Evolutionary conservation across 1,140 invertebrate genomes (phyloP).

Genomic region (Nixonia krombeini): DNA sequence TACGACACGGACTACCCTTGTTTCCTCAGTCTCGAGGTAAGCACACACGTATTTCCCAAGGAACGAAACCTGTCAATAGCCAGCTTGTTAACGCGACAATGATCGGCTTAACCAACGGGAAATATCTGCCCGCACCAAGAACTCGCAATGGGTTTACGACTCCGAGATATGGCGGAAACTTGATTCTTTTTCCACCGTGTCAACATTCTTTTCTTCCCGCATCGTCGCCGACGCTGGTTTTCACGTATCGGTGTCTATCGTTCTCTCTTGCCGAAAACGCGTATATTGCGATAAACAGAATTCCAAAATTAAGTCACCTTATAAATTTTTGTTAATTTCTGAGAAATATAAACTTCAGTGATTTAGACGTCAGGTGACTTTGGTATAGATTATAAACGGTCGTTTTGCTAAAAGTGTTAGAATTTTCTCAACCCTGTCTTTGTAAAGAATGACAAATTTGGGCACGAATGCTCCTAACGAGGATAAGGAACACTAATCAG

Average conservation of each 20-base stretch:
- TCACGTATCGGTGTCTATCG: constrained; percentile 21
- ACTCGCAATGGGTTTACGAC: constrained; percentile 41
- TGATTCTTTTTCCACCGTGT: constrained; percentile 38
- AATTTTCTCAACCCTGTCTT: too few relatives aligned
- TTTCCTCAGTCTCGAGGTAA: constrained; percentile 29
- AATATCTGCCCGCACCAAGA: constrained; percentile 57
- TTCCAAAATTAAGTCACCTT: too few relatives aligned
- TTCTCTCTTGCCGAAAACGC: neutral
- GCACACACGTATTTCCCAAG: constrained; percentile 27
- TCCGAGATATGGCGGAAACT: constrained; percentile 34
- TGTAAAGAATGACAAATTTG: too few relatives aligned
- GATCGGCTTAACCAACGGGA: constrained; percentile 69
- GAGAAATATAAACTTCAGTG: too few relatives aligned
- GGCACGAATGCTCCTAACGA: too few relatives aligned
- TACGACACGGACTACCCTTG: constrained; percentile 36
- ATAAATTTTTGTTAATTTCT: too few relatives aligned
- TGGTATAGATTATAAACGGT: too few relatives aligned
- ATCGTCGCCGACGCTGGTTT: constrained; percentile 26
- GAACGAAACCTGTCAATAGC: constrained; percentile 68
- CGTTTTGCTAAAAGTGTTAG: too few relatives aligned
- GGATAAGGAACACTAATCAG: constrained; percentile 55
- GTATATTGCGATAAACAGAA: neutral
- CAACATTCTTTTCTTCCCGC: constrained; percentile 42
- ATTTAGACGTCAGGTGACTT: too few relatives aligned
- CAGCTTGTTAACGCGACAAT: constrained; percentile 69